A percentile compares a stretch with the other conserved stretches of the same genome.
Evolutionary conservation across 1,140 invertebrate genomes (phyloP).

Genomic region (Drosophila aff.): DNA sequence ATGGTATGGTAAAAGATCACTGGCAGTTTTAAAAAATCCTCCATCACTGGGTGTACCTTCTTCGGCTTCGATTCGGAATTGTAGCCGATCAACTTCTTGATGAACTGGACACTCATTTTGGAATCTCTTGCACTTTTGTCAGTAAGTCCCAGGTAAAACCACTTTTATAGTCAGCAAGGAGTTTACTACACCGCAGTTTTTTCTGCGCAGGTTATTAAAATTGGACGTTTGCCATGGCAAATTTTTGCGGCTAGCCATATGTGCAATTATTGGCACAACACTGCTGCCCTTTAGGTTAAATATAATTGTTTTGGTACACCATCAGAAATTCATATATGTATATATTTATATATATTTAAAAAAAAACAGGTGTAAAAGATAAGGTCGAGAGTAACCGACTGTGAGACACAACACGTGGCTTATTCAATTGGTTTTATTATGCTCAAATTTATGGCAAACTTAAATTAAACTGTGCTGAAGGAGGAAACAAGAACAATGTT

Average conservation of each 20-base stretch:
- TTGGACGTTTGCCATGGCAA: no score
- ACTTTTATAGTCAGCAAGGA: conserved; percentile 22
- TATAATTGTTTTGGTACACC: no score
- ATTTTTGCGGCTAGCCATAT: background rate
- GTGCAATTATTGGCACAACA: conserved; percentile 1
- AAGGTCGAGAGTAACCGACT: no score
- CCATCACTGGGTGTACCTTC: background rate
- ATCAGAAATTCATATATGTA: no score
- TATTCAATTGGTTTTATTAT: no score
- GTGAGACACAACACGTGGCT: no score
- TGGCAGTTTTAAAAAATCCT: conserved; percentile 53
- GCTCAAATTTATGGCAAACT: no score
- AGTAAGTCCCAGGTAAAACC: background rate
- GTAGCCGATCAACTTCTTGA: background rate
- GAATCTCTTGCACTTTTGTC: background rate
- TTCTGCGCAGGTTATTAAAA: background rate
- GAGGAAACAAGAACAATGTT: no score
- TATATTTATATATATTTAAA: no score
- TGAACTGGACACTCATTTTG: conserved; percentile 3
- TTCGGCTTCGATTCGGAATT: background rate
- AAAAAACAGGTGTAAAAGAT: no score
- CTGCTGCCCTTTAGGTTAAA: no score
- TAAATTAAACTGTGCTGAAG: no score
- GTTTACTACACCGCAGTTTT: background rate
- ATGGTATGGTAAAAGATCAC: conserved; percentile 45